Percentiles rank a stretch among this genome's conserved stretches.
phyloP scores from a whole-genome alignment of 2,797 vertebrate genomes.

The Leptodactylus fallax region DNA sequence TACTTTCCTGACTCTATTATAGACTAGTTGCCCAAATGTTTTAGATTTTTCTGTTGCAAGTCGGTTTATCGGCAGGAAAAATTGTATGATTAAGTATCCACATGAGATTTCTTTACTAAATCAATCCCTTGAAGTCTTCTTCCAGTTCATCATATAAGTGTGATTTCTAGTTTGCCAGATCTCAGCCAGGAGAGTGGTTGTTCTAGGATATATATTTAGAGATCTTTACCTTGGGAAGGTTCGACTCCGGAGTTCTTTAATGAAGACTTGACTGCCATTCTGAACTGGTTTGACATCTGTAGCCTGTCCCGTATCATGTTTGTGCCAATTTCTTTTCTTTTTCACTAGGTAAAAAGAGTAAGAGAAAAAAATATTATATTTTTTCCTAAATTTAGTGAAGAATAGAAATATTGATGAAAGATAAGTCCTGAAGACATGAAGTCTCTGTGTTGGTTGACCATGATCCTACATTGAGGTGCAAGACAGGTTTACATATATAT shows the following conservation, averaged over 20 bases:
- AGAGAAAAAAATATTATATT: background rate
- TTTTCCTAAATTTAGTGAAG: background rate
- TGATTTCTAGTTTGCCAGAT: too few species aligned
- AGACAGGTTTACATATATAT: too few species aligned
- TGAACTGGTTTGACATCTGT: conserved; percentile 93
- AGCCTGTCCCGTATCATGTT: conserved; percentile 89
- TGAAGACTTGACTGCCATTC: conserved; percentile 97
- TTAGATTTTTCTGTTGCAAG: too few species aligned
- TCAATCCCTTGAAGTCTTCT: too few species aligned
- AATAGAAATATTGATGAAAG: background rate
- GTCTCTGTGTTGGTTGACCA: too few species aligned
- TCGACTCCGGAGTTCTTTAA: conserved; percentile 93
- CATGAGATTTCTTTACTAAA: too few species aligned
- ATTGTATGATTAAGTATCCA: too few species aligned
- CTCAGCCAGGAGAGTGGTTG: background rate
- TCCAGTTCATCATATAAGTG: too few species aligned
- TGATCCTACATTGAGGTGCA: too few species aligned
- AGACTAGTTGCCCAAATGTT: too few species aligned
- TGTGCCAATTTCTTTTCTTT: conserved; percentile 97
- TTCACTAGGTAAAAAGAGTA: conserved; percentile 81
- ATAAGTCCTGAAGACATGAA: background rate
- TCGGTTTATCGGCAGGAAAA: too few species aligned
- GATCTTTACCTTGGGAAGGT: conserved; percentile 91
- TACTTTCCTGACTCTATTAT: too few species aligned
- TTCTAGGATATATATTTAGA: background rate